Percentiles rank a stretch among this genome's conserved stretches.
Evolutionary conservation across 2,888 invertebrate species (phyloP).

Genomic region (Drosophila phalerata): DNA sequence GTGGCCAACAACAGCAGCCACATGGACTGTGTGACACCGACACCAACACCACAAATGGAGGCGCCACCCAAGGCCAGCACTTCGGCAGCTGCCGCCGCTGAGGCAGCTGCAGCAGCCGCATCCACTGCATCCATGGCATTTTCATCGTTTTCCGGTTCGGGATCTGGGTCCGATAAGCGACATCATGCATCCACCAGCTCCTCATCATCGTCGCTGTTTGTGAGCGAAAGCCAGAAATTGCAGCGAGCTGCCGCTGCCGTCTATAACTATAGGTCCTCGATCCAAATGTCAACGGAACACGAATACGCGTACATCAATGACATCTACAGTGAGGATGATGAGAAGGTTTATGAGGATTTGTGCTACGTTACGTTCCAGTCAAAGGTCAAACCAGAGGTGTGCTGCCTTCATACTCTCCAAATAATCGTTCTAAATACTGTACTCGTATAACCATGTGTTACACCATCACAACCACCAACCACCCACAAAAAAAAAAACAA

Average conservation of each 20-base stretch:
- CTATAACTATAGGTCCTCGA: constrained; percentile 82
- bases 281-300: constrained; percentile 74
- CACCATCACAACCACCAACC: constrained; percentile 1
- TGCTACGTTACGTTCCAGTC: constrained; percentile 94
- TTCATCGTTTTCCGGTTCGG: background rate
- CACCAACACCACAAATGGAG: constrained; percentile 43
- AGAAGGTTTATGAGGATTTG: constrained; percentile 95
- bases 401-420: constrained; percentile 50
- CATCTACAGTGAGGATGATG: constrained; percentile 87
- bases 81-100: constrained; percentile 39
- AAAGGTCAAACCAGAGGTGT: constrained; percentile 89
- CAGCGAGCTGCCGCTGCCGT: constrained; percentile 83
- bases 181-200: constrained; percentile 37
- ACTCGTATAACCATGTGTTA: constrained; percentile 16
- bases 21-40: constrained; percentile 62
- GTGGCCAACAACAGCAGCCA: constrained; percentile 12
- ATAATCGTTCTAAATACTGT: constrained; percentile 31
- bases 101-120: constrained; percentile 8
- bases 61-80: constrained; percentile 42
- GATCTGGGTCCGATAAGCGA: constrained; percentile 7
- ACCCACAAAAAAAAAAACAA: background rate
- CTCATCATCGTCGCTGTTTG: constrained; percentile 46
- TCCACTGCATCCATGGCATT: constrained; percentile 5
- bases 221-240: constrained; percentile 75
- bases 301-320: constrained; percentile 83